phyloP scores from a whole-genome alignment of 2,113 vertebrate species.

The Acrocephalus arundinaceus region DNA sequence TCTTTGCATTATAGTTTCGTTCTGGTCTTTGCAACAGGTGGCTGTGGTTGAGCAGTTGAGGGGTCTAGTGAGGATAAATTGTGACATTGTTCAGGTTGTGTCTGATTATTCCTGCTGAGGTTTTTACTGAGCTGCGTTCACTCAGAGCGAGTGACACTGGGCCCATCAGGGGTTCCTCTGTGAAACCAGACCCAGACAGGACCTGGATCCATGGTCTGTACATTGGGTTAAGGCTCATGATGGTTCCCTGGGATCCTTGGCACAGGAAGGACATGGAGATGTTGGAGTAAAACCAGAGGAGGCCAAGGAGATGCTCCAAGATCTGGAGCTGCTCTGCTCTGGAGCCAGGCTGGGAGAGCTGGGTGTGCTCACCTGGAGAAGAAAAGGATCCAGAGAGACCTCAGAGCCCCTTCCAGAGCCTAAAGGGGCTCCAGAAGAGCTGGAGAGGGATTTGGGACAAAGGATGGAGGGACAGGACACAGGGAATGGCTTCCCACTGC shows the following conservation, averaged over 20 bases:
- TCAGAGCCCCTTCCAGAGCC: not conserved
- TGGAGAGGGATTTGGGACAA: not conserved
- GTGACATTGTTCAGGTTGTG: not conserved
- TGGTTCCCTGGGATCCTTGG: not conserved
- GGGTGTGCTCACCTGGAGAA: not conserved
- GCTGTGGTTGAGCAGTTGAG: not conserved
- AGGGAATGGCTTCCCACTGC: not conserved
- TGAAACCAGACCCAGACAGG: not conserved
- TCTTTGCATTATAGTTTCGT: not conserved
- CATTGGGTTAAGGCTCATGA: fast-evolving
- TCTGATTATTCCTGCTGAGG: not conserved
- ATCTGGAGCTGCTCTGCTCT: not conserved
- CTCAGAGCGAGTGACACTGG: fast-evolving
- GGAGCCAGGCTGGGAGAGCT: not conserved
- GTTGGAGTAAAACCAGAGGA: not conserved
- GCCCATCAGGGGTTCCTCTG: fast-evolving
- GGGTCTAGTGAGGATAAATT: not conserved
- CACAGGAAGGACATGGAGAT: fast-evolving
- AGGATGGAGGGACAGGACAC: not conserved
- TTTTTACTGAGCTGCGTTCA: fast-evolving
- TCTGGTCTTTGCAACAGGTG: not conserved
- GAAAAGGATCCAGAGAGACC: not conserved
- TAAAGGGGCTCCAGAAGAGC: not conserved
- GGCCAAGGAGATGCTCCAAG: fast-evolving
- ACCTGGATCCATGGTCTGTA: fast-evolving